These are phyloP conservation scores for Pachyuromys duprasi DNA, from an alignment of 2,797 vertebrate species.

Conservation along the genomic window DNA sequence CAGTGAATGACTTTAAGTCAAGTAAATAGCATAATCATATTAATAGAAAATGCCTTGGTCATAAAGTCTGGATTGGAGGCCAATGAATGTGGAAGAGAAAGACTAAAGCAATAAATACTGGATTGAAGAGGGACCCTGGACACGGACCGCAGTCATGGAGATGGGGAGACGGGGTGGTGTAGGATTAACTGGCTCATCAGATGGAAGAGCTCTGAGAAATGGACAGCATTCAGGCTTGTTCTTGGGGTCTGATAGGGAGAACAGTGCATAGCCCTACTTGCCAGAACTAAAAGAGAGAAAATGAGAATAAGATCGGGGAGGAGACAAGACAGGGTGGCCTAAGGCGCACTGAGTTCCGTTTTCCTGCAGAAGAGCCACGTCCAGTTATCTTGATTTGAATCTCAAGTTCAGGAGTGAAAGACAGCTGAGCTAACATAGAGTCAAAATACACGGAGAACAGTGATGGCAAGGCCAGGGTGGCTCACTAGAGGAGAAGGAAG, in stretches of 20 bases:
- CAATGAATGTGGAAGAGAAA: not conserved
- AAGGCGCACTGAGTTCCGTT: not conserved
- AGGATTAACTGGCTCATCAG: not conserved
- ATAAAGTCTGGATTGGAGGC: not conserved
- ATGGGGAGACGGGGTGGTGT: not conserved
- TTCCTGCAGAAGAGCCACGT: not conserved
- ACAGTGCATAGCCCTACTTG: not conserved
- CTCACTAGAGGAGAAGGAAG: not conserved
- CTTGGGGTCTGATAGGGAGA: not conserved
- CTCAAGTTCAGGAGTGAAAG: not conserved
- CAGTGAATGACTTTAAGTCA: conserved; percentile 27
- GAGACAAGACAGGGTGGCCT: not conserved
- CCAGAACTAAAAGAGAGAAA: not conserved
- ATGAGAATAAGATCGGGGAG: not conserved
- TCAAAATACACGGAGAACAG: rapidly evolving
- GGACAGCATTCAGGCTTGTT: not conserved
- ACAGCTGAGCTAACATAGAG: not conserved
- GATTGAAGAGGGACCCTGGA: not conserved
- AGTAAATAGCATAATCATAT: not conserved
- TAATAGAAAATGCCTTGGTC: not conserved
- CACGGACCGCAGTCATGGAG: rapidly evolving
- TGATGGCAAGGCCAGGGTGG: not conserved
- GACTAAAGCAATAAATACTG: not conserved
- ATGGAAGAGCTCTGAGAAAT: not conserved
- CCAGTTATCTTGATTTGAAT: not conserved